Percentiles rank a stretch among this genome's conserved stretches.
phyloP scores from a whole-genome alignment of 2,888 invertebrate genomes.

The Plebejus anna region DNA sequence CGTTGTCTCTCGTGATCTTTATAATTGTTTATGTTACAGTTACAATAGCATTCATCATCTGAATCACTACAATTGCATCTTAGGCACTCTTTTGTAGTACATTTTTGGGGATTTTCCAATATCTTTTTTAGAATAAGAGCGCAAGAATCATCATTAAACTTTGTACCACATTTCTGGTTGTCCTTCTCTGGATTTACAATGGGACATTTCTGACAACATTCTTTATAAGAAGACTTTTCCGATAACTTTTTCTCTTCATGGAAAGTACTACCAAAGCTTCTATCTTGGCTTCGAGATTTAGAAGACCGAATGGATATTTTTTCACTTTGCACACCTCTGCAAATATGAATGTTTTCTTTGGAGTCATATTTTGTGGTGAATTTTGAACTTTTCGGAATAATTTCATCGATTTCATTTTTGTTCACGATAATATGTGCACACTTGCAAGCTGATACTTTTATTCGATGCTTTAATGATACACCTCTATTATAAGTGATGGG shows the following conservation, averaged over 20 bases:
- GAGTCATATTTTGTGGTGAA: background rate
- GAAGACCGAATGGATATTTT: background rate
- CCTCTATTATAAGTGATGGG: background rate
- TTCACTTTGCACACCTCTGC: background rate
- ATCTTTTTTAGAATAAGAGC: background rate
- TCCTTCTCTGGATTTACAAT: background rate
- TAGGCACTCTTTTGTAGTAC: background rate
- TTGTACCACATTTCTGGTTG: background rate
- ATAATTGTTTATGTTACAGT: background rate
- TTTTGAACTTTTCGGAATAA: background rate
- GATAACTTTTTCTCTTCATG: background rate
- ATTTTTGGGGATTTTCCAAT: background rate
- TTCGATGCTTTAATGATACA: background rate
- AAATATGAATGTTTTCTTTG: conserved; percentile 16
- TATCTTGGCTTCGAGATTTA: background rate
- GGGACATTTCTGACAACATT: background rate
- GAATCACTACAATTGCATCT: background rate
- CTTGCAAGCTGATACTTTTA: background rate
- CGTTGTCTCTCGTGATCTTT: background rate
- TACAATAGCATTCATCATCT: conserved; percentile 35
- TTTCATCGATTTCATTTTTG: conserved; percentile 4
- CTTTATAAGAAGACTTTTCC: background rate
- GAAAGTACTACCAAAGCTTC: background rate
- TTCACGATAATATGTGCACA: background rate
- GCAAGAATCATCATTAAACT: background rate